These are phyloP conservation scores for Ceratoteleas bidentatus DNA, from an alignment of 1,140 invertebrate species.

Conservation along the genomic window DNA sequence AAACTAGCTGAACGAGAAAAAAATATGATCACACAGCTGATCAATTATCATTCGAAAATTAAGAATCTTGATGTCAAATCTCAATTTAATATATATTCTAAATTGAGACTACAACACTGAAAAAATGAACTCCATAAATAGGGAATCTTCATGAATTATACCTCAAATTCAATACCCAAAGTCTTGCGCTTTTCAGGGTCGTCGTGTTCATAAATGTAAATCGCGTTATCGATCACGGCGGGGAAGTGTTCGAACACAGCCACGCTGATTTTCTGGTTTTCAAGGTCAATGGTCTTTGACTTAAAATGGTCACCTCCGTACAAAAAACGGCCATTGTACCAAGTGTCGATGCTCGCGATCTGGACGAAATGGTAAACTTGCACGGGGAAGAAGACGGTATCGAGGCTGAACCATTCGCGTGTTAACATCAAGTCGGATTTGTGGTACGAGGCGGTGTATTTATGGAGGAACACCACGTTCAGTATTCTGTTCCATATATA, in stretches of 20 bases:
- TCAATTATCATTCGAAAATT: no score
- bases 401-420: conserved; percentile 85
- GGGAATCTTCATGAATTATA: conserved; percentile 53
- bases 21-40: no score
- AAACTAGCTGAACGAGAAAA: conserved; percentile 88
- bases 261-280: conserved; percentile 78
- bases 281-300: conserved; percentile 84
- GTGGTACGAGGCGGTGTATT: conserved; percentile 76
- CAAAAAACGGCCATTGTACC: conserved; percentile 83
- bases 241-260: conserved; percentile 87
- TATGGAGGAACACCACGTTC: conserved; percentile 87
- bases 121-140: no score
- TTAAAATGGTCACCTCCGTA: conserved; percentile 82
- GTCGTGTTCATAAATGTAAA: conserved; percentile 73
- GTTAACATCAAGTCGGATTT: conserved; percentile 72
- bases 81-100: background rate
- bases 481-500: conserved; percentile 90
- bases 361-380: conserved; percentile 77
- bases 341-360: conserved; percentile 84
- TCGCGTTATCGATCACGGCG: conserved; percentile 82
- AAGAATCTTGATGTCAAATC: no score
- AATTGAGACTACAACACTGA: no score
- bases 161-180: conserved; percentile 85
- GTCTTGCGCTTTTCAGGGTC: conserved; percentile 55
- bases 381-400: conserved; percentile 85